Evolutionary conservation across 1,140 invertebrate species (phyloP), one percentile per base, ranked within the genome.

Genomic region (Trichonephila clavata): DNA sequence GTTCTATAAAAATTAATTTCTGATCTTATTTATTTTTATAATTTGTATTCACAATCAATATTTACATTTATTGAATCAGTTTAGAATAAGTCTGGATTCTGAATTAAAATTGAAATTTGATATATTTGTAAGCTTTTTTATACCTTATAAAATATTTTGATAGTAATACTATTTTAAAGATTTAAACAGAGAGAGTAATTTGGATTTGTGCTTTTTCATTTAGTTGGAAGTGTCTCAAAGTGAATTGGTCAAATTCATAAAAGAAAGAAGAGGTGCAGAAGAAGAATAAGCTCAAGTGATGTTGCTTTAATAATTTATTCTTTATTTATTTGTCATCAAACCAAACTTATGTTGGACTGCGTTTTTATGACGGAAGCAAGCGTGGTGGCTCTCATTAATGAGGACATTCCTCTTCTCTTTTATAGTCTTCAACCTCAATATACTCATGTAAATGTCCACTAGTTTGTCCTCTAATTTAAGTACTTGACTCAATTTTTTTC

Each of bases 161-260:
- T 27, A 16, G 6, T 10, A 86, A 61, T 27, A 16, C 1, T 6
- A 10, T 86, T 61, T 0, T 86, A 32, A 14, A 27, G 5, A 10
- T 24, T 86, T 86, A 24, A 86, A 4, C 6, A 24, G n/a, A n/a
- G n/a, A n/a, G n/a, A n/a, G 5, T 13, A 7, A 24, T 86, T 61
- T 13, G 32, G 3, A 24, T 43, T 27, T 63, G 18, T 57, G 2
- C 16, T 27, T 59, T 32, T 59, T 43, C 18, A 63, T 83, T 91
- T n/a, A 91, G 90, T 20, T 71, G 50, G 93, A 92, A 86, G 90
- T 94, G 57, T 24, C 81, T 86, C 50, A 86, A 71, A 43, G 50
- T 57, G 50, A 94, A 59, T 81, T 94, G 27, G 50, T 94, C 1
- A 77, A 84, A 39, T 61, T 61, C 21, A 24, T 94, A 14, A 91